Evolutionary conservation across 2,888 invertebrate genomes (phyloP).

Genomic region (Noctua pronuba): DNA sequence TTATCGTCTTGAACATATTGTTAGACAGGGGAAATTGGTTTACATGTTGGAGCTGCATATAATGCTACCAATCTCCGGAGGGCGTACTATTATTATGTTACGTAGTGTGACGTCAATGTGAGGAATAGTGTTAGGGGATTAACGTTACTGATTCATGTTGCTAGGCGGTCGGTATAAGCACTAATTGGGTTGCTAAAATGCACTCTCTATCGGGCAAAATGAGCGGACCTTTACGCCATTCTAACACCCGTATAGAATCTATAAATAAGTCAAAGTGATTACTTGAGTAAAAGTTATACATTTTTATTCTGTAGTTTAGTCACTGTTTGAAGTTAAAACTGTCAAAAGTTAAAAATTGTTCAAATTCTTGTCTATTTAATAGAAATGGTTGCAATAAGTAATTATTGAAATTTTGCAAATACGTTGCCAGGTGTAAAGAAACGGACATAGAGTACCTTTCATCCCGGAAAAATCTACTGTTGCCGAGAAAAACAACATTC

Average conservation of each 20-base stretch:
- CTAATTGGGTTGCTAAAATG: not conserved
- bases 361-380: too few relatives aligned
- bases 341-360: too few relatives aligned
- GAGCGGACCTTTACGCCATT: fast-evolving
- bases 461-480: too few relatives aligned
- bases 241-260: not conserved
- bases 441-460: too few relatives aligned
- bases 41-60: conserved; percentile 13
- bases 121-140: not conserved
- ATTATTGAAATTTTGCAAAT: too few relatives aligned
- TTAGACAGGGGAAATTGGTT: conserved; percentile 19
- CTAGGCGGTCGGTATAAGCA: not conserved
- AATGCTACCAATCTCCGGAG: conserved; percentile 29
- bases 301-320: too few relatives aligned
- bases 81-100: not conserved
- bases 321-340: too few relatives aligned
- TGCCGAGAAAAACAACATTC: too few relatives aligned
- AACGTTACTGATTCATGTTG: not conserved
- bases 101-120: not conserved
- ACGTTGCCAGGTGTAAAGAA: too few relatives aligned
- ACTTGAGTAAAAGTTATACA: too few relatives aligned
- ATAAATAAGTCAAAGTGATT: too few relatives aligned
- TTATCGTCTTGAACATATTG: conserved; percentile 23
- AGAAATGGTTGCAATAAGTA: too few relatives aligned
- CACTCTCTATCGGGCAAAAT: not conserved